phyloP scores from a whole-genome alignment of 2,113 vertebrate species.

The Kobus ellipsiprymnus region DNA sequence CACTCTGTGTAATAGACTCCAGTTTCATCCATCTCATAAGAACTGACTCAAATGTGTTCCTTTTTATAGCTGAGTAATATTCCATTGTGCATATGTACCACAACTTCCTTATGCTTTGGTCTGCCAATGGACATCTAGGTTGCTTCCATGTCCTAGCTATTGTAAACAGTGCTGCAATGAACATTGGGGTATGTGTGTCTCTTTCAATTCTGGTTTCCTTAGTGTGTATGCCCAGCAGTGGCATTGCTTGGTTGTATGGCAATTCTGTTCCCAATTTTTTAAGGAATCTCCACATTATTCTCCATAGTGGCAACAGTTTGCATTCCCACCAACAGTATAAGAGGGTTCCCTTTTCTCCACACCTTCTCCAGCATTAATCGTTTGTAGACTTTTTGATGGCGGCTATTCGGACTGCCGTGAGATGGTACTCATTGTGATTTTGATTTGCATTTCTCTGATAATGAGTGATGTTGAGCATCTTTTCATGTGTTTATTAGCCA shows the following conservation, averaged over 20 bases:
- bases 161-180: not conserved
- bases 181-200: not conserved
- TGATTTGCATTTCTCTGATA: not conserved
- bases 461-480: not conserved
- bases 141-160: not conserved
- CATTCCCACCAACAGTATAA: not conserved
- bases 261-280: not conserved
- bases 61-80: not conserved
- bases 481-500: not conserved
- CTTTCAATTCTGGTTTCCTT: not conserved
- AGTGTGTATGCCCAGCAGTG: not conserved
- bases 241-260: not conserved
- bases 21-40: not conserved
- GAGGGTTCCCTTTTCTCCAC: not conserved
- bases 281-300: not conserved
- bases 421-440: not conserved
- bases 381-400: not conserved
- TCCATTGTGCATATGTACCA: not conserved
- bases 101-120: not conserved
- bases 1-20: not conserved
- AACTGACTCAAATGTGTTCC: not conserved
- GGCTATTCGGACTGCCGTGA: fast-evolving
- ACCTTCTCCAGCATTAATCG: not conserved
- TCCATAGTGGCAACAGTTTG: not conserved
- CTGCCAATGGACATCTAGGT: not conserved